A percentile compares a stretch with the other conserved stretches of the same genome.
These are phyloP conservation scores for Sclerurus mexicanus DNA, from an alignment of 2,113 vertebrate genomes.

Conservation along the genomic window DNA sequence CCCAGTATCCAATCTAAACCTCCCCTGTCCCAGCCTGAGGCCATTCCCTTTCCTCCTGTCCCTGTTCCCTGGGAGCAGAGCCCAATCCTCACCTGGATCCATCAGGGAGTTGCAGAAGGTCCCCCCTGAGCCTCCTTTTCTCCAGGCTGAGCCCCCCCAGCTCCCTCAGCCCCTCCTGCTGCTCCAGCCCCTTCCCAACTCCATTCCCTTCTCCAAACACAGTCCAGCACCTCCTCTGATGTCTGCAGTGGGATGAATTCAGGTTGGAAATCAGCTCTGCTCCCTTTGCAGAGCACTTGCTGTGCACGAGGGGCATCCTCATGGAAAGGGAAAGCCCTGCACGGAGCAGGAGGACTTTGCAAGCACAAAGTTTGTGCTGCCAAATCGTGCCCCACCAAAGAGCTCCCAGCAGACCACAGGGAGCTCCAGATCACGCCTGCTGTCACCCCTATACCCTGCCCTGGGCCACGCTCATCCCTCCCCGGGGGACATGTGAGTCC, in stretches of 20 bases:
- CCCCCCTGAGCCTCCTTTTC: background rate
- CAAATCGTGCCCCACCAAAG: background rate
- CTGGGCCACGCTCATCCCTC: background rate
- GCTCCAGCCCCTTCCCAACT: background rate
- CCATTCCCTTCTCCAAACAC: background rate
- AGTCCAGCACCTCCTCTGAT: background rate
- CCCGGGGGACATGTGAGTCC: fast-evolving
- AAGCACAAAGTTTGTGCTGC: background rate
- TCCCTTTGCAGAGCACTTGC: background rate
- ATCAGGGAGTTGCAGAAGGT: too few relatives aligned
- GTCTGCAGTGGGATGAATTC: background rate
- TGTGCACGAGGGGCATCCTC: background rate
- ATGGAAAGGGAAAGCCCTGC: background rate
- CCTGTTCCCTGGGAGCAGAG: background rate
- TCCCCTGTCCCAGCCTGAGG: background rate
- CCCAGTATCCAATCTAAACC: background rate
- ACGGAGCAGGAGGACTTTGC: background rate
- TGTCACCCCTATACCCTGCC: background rate
- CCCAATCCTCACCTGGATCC: too few relatives aligned
- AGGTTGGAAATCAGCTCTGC: background rate
- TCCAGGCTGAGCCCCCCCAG: background rate
- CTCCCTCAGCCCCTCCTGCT: background rate
- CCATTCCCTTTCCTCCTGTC: background rate
- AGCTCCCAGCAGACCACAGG: background rate
- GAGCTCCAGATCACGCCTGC: background rate